Evolutionary conservation across 2,797 vertebrate species (phyloP).

Genomic region (Pogoniulus pusillus): DNA sequence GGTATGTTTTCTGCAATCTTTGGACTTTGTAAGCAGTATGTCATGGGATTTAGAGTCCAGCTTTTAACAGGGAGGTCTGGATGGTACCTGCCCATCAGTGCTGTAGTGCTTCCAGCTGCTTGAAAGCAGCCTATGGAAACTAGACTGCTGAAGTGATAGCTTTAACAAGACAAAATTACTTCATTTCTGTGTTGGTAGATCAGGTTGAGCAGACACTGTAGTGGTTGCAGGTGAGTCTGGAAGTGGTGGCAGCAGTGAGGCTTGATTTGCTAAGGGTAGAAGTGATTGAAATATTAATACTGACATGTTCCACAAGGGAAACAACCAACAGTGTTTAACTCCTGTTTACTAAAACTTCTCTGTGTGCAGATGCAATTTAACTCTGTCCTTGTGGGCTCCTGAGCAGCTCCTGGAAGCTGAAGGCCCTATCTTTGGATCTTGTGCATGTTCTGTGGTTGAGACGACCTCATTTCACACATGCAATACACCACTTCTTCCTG

Average conservation of each 20-base stretch:
- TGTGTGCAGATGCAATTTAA: neutral
- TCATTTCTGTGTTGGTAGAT: neutral
- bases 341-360: neutral
- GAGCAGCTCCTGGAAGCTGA: neutral
- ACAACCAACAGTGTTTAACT: neutral
- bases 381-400: neutral
- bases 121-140: neutral
- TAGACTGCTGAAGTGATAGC: neutral
- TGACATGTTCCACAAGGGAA: neutral
- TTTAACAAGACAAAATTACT: neutral
- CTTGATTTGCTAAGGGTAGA: neutral
- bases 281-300: neutral
- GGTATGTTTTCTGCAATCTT: neutral
- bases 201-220: neutral
- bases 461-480: neutral
- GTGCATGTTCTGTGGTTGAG: neutral
- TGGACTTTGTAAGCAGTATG: neutral
- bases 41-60: neutral
- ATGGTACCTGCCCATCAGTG: fast-evolving
- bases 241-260: neutral
- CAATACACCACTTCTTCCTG: neutral
- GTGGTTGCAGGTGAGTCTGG: neutral
- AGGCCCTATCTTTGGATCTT: neutral
- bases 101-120: neutral
- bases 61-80: neutral